Evolutionary conservation across 2,888 invertebrate species (phyloP), one percentile per base, ranked within the genome.

Genomic region (Melolontha melolontha): DNA sequence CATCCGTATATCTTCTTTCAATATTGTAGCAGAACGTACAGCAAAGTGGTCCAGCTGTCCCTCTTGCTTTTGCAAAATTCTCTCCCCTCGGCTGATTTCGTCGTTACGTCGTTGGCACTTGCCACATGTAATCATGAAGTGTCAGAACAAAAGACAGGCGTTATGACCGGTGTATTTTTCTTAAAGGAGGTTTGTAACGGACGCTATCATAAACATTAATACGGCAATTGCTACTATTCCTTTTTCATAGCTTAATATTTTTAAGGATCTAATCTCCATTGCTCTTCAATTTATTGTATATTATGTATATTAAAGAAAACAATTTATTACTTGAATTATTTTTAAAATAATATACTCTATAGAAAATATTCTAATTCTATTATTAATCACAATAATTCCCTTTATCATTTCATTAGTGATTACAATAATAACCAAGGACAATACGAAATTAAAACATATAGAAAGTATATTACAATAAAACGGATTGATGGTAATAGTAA

Each of bases 91-190:
- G 67, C 54, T 64, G 51, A 65, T 72, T 66, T 70, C 69, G 64
- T 71, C 73, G 73, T 73, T 70, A 70, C 74, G 69, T 66, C 67
- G 71, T 70, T 67, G 76, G 77, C 79, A 80, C 80, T 80, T 80
- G 80, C 79, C 78, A 76, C 80, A 80, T 80, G 78, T 77, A 77
- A 78, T 79, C 77, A 78, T 74, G 77, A 79, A 78, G 78, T 79
- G 78, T 75, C 74, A 75, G 76, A 76, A 76, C 78, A 77, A 77
- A 78, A 75, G 72, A 72, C 68, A 71, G 72, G 74, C 72, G 74
- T 74, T 75, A 71, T 67, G 47, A 68, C 69, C 71, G 70, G 71
- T 68, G 71, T 71, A 72, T 71, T 73, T 72, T 74, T 72, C 74
- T 72, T 72, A 64, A 68, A 69, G 64, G 47, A 62, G 64, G 41